A percentile compares a stretch with the other conserved stretches of the same genome.
These are phyloP conservation scores for Holacanthella duospinosa DNA, from an alignment of 2,888 invertebrate genomes.

Conservation along the genomic window DNA sequence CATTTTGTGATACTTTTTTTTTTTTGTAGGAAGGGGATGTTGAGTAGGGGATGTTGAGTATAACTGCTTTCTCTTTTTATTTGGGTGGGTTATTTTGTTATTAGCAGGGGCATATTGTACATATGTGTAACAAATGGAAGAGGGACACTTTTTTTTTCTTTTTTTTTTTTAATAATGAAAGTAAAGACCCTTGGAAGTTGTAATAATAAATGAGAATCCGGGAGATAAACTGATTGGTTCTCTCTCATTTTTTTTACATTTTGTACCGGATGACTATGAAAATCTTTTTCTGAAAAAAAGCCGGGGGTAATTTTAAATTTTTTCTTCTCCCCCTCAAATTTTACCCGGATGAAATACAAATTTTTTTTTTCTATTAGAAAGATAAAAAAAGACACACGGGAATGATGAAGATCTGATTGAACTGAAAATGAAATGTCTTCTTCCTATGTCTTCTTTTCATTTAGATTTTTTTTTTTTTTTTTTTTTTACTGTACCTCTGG, in stretches of 20 bases:
- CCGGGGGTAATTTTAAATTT: background rate
- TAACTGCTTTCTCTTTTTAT: conserved; percentile 9
- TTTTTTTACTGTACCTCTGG: background rate
- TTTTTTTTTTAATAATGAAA: too few species aligned
- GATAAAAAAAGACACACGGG: conserved; percentile 8
- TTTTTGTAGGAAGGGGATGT: conserved; percentile 3
- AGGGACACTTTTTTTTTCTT: conserved; percentile 6
- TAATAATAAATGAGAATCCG: background rate
- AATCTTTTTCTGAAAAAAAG: background rate
- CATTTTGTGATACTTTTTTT: conserved; percentile 7
- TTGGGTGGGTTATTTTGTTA: too few species aligned
- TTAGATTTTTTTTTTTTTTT: conserved; percentile 13
- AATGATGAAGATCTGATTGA: background rate
- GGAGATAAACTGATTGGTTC: conserved; percentile 5
- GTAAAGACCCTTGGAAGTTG: background rate
- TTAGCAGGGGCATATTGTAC: too few species aligned
- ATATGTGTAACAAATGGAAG: too few species aligned
- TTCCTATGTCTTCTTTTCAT: conserved; percentile 7
- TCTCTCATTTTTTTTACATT: too few species aligned
- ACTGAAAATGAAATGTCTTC: too few species aligned
- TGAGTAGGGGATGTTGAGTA: too few species aligned
- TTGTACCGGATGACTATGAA: conserved; percentile 6
- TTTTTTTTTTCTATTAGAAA: background rate
- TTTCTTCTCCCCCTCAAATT: background rate
- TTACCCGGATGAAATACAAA: background rate